phyloP scores from a whole-genome alignment of 2,113 vertebrate genomes.

The Platanista minor region DNA sequence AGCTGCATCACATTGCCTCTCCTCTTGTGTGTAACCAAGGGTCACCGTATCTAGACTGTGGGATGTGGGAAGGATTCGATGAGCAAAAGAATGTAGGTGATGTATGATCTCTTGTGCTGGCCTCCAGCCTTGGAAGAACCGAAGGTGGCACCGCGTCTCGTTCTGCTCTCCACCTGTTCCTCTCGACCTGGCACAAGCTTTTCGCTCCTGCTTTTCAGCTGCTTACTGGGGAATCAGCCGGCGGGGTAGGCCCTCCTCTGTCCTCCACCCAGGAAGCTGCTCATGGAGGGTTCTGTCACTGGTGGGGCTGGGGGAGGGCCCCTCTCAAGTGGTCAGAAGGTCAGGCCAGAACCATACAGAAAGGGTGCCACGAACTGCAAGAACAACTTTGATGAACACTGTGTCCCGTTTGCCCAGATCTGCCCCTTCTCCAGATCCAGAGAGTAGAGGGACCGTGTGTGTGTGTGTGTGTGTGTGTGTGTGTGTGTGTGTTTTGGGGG shows the following conservation, averaged over 20 bases:
- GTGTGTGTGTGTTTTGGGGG: background rate
- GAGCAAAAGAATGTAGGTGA: background rate
- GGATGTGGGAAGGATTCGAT: background rate
- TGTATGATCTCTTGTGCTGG: background rate
- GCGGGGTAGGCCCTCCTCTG: background rate
- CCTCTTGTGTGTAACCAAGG: background rate
- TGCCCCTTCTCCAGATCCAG: background rate
- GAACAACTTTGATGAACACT: background rate
- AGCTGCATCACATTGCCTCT: background rate
- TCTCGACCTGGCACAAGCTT: background rate
- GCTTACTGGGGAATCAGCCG: background rate
- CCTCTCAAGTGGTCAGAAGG: background rate
- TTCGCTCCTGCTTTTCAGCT: background rate
- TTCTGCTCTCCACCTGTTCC: background rate
- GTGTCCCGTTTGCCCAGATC: too few relatives aligned
- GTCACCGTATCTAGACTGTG: accelerated
- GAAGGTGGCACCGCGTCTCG: accelerated
- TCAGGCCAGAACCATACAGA: background rate
- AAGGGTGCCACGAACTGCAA: background rate
- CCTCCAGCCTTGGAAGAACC: background rate
- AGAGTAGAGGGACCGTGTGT: background rate
- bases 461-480: background rate
- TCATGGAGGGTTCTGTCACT: background rate
- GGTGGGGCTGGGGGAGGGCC: too few relatives aligned
- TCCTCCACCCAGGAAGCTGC: background rate